phyloP scores from a whole-genome alignment of 1,140 invertebrate genomes.

The Drosophila pruinosa region DNA sequence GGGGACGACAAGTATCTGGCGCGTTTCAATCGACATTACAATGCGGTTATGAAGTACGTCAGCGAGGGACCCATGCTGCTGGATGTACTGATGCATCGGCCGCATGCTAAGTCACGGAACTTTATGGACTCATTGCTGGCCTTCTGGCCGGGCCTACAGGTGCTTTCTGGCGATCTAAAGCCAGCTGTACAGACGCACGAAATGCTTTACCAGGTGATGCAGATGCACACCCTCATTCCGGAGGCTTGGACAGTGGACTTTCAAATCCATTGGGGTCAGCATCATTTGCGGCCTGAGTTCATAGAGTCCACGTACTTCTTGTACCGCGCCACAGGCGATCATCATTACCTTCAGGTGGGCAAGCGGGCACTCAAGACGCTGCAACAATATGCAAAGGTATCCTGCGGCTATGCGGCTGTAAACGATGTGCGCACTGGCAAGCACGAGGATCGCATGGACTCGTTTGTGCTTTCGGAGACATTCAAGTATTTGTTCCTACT shows the following conservation, averaged over 20 bases:
- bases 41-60: slow-evolving; percentile 99
- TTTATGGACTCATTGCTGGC: slow-evolving; percentile 99
- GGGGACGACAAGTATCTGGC: slow-evolving; percentile 96
- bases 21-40: slow-evolving; percentile 97
- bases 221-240: slow-evolving; percentile 98
- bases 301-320: slow-evolving; percentile 99
- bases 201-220: slow-evolving; percentile 98
- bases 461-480: slow-evolving; percentile 98
- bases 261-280: slow-evolving; percentile 98
- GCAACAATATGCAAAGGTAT: slow-evolving; percentile 94
- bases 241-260: slow-evolving; percentile 98
- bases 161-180: slow-evolving; percentile 94
- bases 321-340: slow-evolving; percentile 96
- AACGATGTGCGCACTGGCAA: slow-evolving; percentile 96
- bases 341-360: slow-evolving; percentile 97
- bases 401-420: slow-evolving; percentile 98
- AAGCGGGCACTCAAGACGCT: slow-evolving; percentile 95
- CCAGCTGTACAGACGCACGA: slow-evolving; percentile 98
- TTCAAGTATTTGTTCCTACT: slow-evolving; percentile 98
- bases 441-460: slow-evolving; percentile 98
- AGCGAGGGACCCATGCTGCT: slow-evolving; percentile 96
- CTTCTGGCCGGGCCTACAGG: slow-evolving; percentile 99
- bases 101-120: slow-evolving; percentile 96
- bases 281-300: slow-evolving; percentile 98
- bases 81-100: slow-evolving; percentile 99